These are phyloP conservation scores for Xenopus tropicalis DNA, from an alignment of 2,113 vertebrate species.

Conservation along the genomic window UCB_Xtro_10.0 CM004450.2:59575001-59575500, in stretches of 20 bases:
- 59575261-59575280: background rate
- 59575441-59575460: too few species aligned
- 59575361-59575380: background rate
- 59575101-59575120: slow-evolving; percentile 74
- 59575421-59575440: too few species aligned
- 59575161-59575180: slow-evolving; percentile 86
- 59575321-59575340: too few species aligned
- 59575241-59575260: background rate
- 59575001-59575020: slow-evolving; percentile 78
- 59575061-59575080: slow-evolving; percentile 78
- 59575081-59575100: slow-evolving; percentile 52
- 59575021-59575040: slow-evolving; percentile 81
- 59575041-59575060: slow-evolving; percentile 79
- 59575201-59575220: slow-evolving; percentile 61
- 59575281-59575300: background rate
- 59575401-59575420: too few species aligned
- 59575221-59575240: background rate
- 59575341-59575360: background rate
- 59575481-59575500: too few species aligned
- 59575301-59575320: background rate
- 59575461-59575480: too few species aligned
- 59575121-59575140: slow-evolving; percentile 90
- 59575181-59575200: slow-evolving; percentile 82
- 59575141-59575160: slow-evolving; percentile 82
- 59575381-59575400: too few species aligned